A percentile compares a stretch with the other conserved stretches of the same genome.
These are phyloP conservation scores for Parapristionchus giblindavisi DNA, from an alignment of 2,888 invertebrate species.

Conservation along the genomic window DNA sequence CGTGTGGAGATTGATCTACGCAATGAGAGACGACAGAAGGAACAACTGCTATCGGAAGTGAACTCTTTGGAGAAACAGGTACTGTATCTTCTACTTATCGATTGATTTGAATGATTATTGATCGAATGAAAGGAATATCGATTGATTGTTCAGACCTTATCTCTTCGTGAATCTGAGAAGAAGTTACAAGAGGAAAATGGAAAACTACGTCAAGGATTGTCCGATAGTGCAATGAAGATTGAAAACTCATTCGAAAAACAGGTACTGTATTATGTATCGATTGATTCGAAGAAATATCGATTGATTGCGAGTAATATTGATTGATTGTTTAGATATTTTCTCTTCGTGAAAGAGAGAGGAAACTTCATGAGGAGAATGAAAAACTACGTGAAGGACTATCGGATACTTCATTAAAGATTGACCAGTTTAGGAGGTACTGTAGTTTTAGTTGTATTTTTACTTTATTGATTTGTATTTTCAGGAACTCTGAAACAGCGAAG, in stretches of 20 bases:
- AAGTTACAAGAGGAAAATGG: conserved; percentile 45
- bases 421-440: too few relatives aligned
- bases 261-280: too few relatives aligned
- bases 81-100: background rate
- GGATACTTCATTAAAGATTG: too few relatives aligned
- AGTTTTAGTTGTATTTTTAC: too few relatives aligned
- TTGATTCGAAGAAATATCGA: too few relatives aligned
- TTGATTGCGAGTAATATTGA: too few relatives aligned
- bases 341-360: too few relatives aligned
- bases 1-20: conserved; percentile 38
- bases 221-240: conserved; percentile 50
- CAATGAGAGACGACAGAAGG: conserved; percentile 40
- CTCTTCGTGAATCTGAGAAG: conserved; percentile 30
- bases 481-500: background rate
- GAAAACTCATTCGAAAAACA: too few relatives aligned
- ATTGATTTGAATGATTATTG: background rate
- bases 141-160: background rate
- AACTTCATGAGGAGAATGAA: too few relatives aligned
- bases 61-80: conserved; percentile 42
- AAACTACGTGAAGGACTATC: too few relatives aligned
- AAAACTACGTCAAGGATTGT: conserved; percentile 45
- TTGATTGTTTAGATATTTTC: too few relatives aligned
- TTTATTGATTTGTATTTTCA: background rate
- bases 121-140: background rate
- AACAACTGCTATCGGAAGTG: conserved; percentile 46